A percentile compares a stretch with the other conserved stretches of the same genome.
Evolutionary conservation across 2,797 vertebrate species (phyloP).

Genomic region (Halcyon smyrnensis): DNA sequence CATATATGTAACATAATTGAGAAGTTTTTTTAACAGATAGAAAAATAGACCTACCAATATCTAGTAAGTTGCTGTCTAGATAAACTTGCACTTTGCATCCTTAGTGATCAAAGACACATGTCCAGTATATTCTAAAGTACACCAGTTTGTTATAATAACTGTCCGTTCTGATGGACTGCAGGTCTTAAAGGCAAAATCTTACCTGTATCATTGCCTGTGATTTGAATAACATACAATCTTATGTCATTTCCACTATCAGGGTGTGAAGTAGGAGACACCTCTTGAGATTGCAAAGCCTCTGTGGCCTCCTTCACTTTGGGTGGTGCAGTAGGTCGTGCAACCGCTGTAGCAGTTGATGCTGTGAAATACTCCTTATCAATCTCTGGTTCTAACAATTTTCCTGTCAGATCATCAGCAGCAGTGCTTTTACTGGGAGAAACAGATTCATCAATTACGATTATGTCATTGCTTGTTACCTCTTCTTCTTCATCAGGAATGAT

Average conservation of each 20-base stretch:
- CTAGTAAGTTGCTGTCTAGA: background rate
- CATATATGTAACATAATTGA: background rate
- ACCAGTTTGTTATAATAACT: constrained; percentile 41
- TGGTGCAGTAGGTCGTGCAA: constrained; percentile 57
- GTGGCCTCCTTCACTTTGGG: constrained; percentile 49
- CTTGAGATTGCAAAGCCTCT: constrained; percentile 67
- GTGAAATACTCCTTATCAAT: constrained; percentile 83
- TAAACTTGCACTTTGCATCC: constrained; percentile 41
- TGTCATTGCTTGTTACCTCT: constrained; percentile 76
- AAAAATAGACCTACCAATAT: constrained; percentile 62
- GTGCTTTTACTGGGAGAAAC: constrained; percentile 67
- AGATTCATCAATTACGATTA: constrained; percentile 82
- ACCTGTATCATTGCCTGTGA: constrained; percentile 87
- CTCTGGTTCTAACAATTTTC: constrained; percentile 68
- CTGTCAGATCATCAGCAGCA: constrained; percentile 60
- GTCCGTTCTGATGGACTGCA: constrained; percentile 50
- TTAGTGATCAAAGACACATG: constrained; percentile 65
- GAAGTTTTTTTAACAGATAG: background rate
- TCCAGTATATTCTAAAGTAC: constrained; percentile 49
- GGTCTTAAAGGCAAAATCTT: constrained; percentile 79
- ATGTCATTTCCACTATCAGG: constrained; percentile 65
- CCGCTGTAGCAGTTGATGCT: constrained; percentile 60
- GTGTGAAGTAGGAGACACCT: constrained; percentile 66
- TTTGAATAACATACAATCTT: constrained; percentile 80
- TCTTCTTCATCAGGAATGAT: constrained; percentile 57